Base-by-base conservation (phyloP, 2,797 vertebrate species). In the Antrozous pallidus region DNA sequence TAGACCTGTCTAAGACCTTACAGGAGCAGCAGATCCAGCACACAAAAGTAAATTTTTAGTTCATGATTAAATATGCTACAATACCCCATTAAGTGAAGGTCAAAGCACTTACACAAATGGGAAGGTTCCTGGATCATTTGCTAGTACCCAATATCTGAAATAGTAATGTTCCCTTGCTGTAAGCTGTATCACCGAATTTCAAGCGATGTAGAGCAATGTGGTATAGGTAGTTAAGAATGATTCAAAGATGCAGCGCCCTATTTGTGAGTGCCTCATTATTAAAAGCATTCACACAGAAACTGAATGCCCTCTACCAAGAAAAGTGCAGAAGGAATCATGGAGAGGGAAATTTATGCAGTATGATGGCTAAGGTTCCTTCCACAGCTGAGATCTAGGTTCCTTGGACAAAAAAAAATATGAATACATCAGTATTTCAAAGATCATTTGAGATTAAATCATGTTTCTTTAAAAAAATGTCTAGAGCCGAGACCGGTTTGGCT, bases 11-110 rank as follows among this genome's bases (percentile, higher is more conserved):
- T 11, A 93, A 78, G 20, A 74, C 65, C 28, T 73, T 63, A 38
- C 0, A 58, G 31, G 65, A 71, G 28, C 58, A 31, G 33, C 42
- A 89, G n/a, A 70, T 45, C 0, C 42, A 73, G 28, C 45, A 88
- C 14, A 77, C 70, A 88, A 92, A 74, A 92, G 54, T 40, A 9
- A 11, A 67, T 31, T 11, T 92, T 75, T 56, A 54, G 85, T 58
- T 71, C 11, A 69, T 87, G n/a, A 87, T 75, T 87, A 94, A 93
- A 75, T 75, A 75, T 89, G 8, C 24, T 56, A 71, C 17, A 83
- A 36, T 54, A 73, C 63, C 13, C 18, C 40, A 36, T 38, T 45
- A 85, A 88, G 8, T 8, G 63, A 85, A 86, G 14, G 26, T 85
- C 38, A 91, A 85, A 73, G 36, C 33, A 94, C 84, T 71, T 67